These are phyloP conservation scores for Gobio occitaniae DNA, from an alignment of 2,797 vertebrate species.

Conservation along the genomic window DNA sequence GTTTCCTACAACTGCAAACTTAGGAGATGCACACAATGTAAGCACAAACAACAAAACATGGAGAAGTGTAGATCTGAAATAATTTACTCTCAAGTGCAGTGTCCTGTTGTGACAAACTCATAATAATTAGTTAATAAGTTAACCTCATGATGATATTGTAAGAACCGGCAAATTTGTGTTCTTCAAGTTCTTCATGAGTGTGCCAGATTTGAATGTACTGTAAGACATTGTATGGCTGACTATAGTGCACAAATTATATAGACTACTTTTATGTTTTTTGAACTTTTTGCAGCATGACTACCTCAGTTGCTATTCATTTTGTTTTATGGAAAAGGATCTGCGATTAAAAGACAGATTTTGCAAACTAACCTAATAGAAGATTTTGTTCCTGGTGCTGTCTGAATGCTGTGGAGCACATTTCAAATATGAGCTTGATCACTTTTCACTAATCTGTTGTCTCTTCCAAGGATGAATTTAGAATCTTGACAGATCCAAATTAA, in stretches of 20 bases:
- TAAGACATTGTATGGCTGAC: neutral
- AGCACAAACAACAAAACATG: conserved; percentile 25
- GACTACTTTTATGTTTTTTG: neutral
- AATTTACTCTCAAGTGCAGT: conserved; percentile 9
- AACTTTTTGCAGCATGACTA: neutral
- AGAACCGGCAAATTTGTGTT: neutral
- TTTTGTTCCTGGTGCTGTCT: neutral
- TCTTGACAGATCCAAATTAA: neutral
- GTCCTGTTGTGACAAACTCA: neutral
- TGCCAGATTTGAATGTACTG: neutral
- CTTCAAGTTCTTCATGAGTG: neutral
- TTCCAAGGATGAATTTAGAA: neutral
- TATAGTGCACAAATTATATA: neutral
- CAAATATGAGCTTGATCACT: neutral
- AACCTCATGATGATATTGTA: neutral
- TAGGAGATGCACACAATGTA: conserved; percentile 18
- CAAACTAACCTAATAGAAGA: neutral
- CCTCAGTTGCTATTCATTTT: neutral
- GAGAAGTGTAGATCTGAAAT: neutral
- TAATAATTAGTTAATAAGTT: neutral
- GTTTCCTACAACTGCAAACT: conserved; percentile 16
- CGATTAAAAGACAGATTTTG: neutral
- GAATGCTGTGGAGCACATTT: conserved; percentile 10
- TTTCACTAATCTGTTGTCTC: neutral
- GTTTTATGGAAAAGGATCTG: neutral